Evolutionary conservation across 2,113 vertebrate genomes (phyloP).

Genomic region (Corynorhinus townsendii): DNA sequence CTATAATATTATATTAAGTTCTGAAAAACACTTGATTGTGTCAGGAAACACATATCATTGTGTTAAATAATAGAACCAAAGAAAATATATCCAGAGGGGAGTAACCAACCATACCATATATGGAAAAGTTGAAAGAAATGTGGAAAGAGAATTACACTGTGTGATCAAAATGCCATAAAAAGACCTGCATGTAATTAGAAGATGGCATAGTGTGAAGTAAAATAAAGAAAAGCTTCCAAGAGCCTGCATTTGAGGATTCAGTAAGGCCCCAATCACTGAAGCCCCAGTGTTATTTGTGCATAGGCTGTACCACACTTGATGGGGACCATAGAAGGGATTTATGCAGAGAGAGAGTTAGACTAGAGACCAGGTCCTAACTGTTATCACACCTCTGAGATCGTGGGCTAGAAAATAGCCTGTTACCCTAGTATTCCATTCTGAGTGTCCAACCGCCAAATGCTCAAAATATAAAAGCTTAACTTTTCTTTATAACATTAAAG

Average conservation of each 20-base stretch:
- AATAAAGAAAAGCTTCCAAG: not conserved
- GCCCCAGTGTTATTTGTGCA: not conserved
- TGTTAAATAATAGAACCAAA: not conserved
- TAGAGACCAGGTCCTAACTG: not conserved
- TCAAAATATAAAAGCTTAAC: not conserved
- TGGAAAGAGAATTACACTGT: not conserved
- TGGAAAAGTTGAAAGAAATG: not conserved
- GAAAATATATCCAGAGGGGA: not conserved
- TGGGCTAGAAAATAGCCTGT: not conserved
- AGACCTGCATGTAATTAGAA: not conserved
- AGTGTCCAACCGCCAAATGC: not conserved
- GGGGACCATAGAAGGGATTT: not conserved
- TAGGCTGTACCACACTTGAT: not conserved
- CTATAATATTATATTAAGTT: not conserved
- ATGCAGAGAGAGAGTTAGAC: not conserved
- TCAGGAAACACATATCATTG: not conserved
- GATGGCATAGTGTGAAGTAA: not conserved
- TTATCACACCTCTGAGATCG: not conserved
- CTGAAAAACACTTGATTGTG: not conserved
- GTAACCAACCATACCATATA: not conserved
- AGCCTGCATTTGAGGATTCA: not conserved
- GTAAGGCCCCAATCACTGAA: not conserved
- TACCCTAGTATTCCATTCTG: not conserved
- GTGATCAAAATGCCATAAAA: not conserved
- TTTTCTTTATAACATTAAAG: constrained; percentile 22